Evolutionary conservation across 1,140 invertebrate genomes (phyloP).

Genomic region (Lamellibrachia luymesi): DNA sequence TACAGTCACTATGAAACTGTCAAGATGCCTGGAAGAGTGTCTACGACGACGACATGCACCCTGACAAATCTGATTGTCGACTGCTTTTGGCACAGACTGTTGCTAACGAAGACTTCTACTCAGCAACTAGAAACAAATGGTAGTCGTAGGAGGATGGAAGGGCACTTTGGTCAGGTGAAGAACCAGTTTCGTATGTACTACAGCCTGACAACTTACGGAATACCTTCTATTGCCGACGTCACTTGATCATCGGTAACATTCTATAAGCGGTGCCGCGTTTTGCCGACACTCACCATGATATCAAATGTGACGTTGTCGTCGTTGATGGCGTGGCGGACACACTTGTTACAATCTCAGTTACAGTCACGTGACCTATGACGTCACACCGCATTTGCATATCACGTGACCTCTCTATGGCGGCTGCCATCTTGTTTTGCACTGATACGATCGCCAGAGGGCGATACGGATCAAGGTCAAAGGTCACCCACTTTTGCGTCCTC

Average conservation of each 20-base stretch:
- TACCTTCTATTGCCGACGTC: background rate
- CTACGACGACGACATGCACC: background rate
- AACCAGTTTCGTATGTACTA: background rate
- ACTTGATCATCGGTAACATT: background rate
- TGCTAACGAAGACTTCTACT: background rate
- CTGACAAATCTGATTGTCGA: background rate
- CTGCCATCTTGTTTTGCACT: no score
- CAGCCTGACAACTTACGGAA: background rate
- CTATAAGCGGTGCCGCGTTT: background rate
- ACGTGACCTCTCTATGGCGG: no score
- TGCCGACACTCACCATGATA: background rate
- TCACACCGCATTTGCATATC: no score
- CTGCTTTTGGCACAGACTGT: background rate
- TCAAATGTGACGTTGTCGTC: background rate
- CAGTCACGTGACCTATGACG: no score
- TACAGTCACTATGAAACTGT: background rate
- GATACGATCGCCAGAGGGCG: no score
- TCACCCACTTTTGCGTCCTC: no score
- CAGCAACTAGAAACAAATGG: no score
- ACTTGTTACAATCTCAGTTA: no score
- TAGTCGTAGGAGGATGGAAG: no score
- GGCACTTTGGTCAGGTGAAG: no score
- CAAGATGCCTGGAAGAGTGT: background rate
- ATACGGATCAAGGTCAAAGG: no score
- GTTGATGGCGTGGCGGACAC: background rate